These are phyloP conservation scores for Microchirus variegatus DNA, from an alignment of 2,797 vertebrate genomes.

Conservation along the genomic window DNA sequence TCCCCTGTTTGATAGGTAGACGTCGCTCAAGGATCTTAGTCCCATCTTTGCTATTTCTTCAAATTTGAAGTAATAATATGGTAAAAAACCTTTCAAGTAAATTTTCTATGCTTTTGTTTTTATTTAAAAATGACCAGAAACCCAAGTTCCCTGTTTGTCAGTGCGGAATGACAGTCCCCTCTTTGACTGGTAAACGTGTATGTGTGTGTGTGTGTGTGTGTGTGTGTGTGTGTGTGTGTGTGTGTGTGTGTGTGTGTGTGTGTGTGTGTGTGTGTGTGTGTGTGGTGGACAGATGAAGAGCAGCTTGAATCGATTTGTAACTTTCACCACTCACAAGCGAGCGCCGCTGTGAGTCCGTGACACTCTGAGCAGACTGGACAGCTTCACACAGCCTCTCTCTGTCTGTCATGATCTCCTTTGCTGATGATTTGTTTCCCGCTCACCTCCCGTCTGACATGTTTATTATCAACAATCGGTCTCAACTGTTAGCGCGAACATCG, in stretches of 20 bases:
- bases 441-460: constrained; percentile 40
- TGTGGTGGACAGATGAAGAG: not conserved
- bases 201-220: not conserved
- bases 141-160: too few species aligned
- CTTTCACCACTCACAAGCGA: constrained; percentile 7
- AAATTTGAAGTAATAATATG: too few species aligned
- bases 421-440: constrained; percentile 39
- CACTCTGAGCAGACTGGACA: constrained; percentile 19
- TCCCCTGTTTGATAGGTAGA: too few species aligned
- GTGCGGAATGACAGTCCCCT: too few species aligned
- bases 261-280: constrained; percentile 6
- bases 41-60: too few species aligned
- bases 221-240: constrained; percentile 5
- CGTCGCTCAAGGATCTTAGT: too few species aligned
- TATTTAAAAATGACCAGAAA: too few species aligned
- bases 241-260: not conserved
- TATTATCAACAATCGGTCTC: constrained; percentile 41
- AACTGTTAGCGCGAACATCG: constrained; percentile 28
- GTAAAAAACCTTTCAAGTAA: too few species aligned
- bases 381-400: constrained; percentile 31
- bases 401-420: constrained; percentile 19
- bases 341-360: constrained; percentile 5
- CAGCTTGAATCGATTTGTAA: constrained; percentile 35
- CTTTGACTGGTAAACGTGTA: too few species aligned
- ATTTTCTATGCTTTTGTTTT: too few species aligned